Evolutionary conservation across 37 sponge, comb jelly and placozoan species (phyloP).

Genomic region (Chondrilla cf. caribensis): DNA sequence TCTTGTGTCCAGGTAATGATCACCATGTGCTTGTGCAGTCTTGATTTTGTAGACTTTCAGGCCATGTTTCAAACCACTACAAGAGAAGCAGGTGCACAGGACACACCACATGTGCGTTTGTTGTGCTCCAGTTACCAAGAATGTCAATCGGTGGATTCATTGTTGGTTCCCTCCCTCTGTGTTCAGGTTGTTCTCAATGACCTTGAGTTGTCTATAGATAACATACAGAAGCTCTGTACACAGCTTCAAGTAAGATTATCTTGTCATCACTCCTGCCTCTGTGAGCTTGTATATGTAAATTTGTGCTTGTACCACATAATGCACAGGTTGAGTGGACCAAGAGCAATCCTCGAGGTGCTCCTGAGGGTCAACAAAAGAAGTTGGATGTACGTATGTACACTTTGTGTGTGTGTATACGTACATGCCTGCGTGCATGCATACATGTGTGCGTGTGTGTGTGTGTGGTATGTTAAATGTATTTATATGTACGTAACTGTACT

Average conservation of each 20-base stretch:
- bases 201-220: conserved; percentile 68
- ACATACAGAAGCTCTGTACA: conserved; percentile 57
- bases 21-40: background rate
- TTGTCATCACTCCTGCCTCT: background rate
- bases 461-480: no score
- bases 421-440: no score
- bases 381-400: conserved; percentile 41
- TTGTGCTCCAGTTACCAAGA: no score
- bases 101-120: background rate
- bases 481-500: no score
- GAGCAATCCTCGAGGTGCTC: background rate
- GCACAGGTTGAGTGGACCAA: conserved; percentile 40
- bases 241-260: background rate
- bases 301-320: background rate
- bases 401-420: no score
- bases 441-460: no score
- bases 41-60: conserved; percentile 19
- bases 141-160: no score
- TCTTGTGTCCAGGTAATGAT: background rate
- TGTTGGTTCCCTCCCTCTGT: no score
- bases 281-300: no score
- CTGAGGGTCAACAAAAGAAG: conserved; percentile 9
- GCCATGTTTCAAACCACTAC: conserved; percentile 14
- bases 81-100: background rate
- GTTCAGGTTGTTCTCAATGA: conserved; percentile 65